phyloP scores from a whole-genome alignment of 2,113 vertebrate species.

The Nothocercus julius region DNA sequence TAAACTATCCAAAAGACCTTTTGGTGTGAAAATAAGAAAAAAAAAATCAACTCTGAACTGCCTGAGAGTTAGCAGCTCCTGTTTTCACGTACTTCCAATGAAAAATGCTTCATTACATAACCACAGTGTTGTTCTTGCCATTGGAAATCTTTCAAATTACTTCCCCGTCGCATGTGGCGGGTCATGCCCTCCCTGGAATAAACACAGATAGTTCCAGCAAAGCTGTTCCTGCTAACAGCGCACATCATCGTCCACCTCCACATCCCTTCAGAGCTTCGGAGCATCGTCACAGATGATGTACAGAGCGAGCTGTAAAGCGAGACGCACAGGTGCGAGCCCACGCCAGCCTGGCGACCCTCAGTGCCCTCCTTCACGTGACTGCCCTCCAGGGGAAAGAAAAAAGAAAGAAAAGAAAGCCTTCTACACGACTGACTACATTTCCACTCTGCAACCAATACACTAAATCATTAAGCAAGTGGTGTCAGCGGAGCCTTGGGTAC shows the following conservation, averaged over 20 bases:
- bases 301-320: no score
- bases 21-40: constrained; percentile 24
- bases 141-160: neutral
- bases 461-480: constrained; percentile 65
- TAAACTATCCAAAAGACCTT: neutral
- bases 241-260: fast-evolving
- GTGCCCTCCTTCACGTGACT: neutral
- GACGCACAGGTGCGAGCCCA: no score
- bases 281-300: neutral
- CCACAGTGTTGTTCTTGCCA: neutral
- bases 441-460: constrained; percentile 9
- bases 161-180: constrained; percentile 37
- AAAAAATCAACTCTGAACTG: neutral
- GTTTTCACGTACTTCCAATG: constrained; percentile 40
- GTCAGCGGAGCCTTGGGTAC: constrained; percentile 65
- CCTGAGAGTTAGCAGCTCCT: constrained; percentile 47
- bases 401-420: no score
- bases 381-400: neutral
- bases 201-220: neutral
- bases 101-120: constrained; percentile 3
- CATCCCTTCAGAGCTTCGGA: neutral
- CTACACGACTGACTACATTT: neutral
- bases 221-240: neutral
- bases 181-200: neutral
- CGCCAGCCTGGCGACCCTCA: neutral